These are phyloP conservation scores for Phymastichus coffea DNA, from an alignment of 1,140 invertebrate species.

Conservation along the genomic window DNA sequence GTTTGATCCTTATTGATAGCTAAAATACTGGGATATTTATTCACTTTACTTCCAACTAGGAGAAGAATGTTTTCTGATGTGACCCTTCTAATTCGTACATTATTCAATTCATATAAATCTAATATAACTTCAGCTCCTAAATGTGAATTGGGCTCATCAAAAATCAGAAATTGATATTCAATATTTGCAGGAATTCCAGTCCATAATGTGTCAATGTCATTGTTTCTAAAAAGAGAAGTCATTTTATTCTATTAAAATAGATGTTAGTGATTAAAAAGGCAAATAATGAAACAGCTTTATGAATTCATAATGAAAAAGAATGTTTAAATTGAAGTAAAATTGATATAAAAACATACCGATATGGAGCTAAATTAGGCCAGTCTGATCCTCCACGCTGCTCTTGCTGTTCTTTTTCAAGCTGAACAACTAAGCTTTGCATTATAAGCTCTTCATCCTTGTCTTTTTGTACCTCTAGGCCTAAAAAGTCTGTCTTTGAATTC, in stretches of 20 bases:
- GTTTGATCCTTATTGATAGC: conserved; percentile 49
- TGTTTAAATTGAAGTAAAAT: too few relatives aligned
- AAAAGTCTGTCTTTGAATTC: conserved; percentile 58
- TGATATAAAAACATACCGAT: conserved; percentile 50
- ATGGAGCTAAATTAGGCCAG: conserved; percentile 65
- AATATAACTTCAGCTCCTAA: conserved; percentile 63
- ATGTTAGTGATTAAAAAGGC: too few relatives aligned
- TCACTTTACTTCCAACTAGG: conserved; percentile 52
- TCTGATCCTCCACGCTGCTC: conserved; percentile 57
- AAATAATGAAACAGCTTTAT: too few relatives aligned
- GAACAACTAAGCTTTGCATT: conserved; percentile 59
- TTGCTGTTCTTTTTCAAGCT: conserved; percentile 63
- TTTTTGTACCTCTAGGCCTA: conserved; percentile 62
- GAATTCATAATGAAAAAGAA: too few relatives aligned
- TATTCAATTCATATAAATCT: conserved; percentile 60
- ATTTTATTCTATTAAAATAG: too few relatives aligned
- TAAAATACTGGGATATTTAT: conserved; percentile 58
- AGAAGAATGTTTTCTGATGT: conserved; percentile 58
- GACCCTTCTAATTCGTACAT: conserved; percentile 60
- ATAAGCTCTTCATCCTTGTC: conserved; percentile 58
- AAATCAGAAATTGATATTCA: conserved; percentile 61
- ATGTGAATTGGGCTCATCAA: conserved; percentile 61
- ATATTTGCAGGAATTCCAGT: conserved; percentile 46
- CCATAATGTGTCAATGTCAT: conserved; percentile 52
- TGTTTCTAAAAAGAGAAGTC: conserved; percentile 38